Percentiles rank a stretch among this genome's conserved stretches.
Evolutionary conservation across 2,113 vertebrate genomes (phyloP).

Genomic region (Nematolebias whitei): DNA sequence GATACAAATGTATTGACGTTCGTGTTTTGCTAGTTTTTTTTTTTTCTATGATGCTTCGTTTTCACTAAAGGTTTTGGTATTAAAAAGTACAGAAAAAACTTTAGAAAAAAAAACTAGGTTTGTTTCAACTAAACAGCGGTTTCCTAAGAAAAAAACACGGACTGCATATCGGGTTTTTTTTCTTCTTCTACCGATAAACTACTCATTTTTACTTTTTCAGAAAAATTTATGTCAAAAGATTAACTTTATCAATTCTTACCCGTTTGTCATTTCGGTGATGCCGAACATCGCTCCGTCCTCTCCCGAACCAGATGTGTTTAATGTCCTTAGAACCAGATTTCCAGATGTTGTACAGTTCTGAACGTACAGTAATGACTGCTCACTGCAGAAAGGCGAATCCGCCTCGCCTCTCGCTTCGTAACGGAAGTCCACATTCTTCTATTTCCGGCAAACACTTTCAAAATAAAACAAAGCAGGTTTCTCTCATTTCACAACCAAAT

Average conservation of each 20-base stretch:
- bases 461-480: conserved; percentile 22
- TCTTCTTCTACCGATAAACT: conserved; percentile 38
- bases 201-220: conserved; percentile 33
- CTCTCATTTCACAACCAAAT: background rate
- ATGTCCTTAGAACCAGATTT: conserved; percentile 18
- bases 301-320: conserved; percentile 7
- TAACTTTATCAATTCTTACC: conserved; percentile 59
- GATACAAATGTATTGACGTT: background rate
- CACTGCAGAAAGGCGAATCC: conserved; percentile 50
- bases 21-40: too few relatives aligned
- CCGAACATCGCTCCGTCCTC: conserved; percentile 64
- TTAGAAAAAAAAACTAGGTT: too few relatives aligned
- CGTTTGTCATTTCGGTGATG: conserved; percentile 76
- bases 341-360: conserved; percentile 60
- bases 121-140: background rate
- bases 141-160: conserved; percentile 2
- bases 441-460: conserved; percentile 32
- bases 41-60: background rate
- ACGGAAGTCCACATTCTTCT: accelerated
- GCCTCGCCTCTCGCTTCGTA: conserved; percentile 53
- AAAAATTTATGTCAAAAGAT: background rate
- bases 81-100: background rate
- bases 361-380: conserved; percentile 21
- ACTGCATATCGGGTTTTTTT: conserved; percentile 3
- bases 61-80: background rate